phyloP scores from a whole-genome alignment of 1,140 invertebrate species.

The Listronotus bonariensis region DNA sequence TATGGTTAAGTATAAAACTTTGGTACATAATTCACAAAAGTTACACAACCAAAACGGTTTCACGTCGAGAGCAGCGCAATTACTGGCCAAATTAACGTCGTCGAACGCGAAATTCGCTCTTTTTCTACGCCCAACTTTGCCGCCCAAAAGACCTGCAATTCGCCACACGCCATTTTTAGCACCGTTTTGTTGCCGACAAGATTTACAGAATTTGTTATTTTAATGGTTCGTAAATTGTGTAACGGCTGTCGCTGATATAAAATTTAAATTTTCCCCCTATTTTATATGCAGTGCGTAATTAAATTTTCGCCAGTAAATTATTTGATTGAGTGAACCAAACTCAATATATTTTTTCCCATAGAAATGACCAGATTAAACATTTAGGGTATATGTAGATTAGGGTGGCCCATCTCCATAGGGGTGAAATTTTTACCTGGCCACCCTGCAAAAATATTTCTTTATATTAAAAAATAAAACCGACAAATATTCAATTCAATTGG shows the following conservation, averaged over 20 bases:
- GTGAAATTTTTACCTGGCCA: too few species aligned
- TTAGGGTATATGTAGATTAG: too few species aligned
- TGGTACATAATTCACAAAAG: slow-evolving; percentile 45
- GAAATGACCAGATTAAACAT: too few species aligned
- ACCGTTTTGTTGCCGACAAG: slow-evolving; percentile 20
- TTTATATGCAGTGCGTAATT: slow-evolving; percentile 5
- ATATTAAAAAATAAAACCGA: too few species aligned
- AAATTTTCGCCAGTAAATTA: not conserved
- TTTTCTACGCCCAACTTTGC: slow-evolving; percentile 30
- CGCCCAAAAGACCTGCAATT: slow-evolving; percentile 15
- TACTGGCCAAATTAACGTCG: slow-evolving; percentile 46
- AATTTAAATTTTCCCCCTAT: not conserved
- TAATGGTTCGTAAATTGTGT: slow-evolving; percentile 14
- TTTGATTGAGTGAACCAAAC: too few species aligned
- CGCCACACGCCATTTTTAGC: slow-evolving; percentile 15
- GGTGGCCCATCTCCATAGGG: too few species aligned
- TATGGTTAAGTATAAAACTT: slow-evolving; percentile 39
- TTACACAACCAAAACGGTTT: slow-evolving; percentile 43
- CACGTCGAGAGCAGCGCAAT: slow-evolving; percentile 44
- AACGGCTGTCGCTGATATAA: slow-evolving; percentile 15
- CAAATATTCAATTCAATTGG: too few species aligned
- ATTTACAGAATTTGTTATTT: slow-evolving; percentile 20
- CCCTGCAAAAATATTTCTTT: too few species aligned
- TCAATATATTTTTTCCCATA: too few species aligned
- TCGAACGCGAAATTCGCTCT: slow-evolving; percentile 35